Percentiles rank a stretch among this genome's conserved stretches.
Evolutionary conservation across 1,140 invertebrate genomes (phyloP).

Genomic region (Drosophila guanche): DNA sequence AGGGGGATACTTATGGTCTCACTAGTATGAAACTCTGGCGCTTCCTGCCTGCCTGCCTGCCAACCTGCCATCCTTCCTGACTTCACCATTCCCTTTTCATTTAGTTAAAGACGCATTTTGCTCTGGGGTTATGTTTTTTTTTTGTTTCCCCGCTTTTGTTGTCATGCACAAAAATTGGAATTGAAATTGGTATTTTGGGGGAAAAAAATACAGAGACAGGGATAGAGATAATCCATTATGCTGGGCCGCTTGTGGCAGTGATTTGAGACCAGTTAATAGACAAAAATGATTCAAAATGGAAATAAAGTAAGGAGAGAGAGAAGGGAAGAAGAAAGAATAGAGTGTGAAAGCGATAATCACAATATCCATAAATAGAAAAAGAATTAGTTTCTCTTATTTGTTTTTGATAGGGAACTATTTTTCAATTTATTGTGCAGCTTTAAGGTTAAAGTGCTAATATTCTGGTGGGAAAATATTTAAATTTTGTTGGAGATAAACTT

Average conservation of each 20-base stretch:
- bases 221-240: constrained; percentile 3
- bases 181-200: constrained; percentile 54
- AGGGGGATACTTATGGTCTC: constrained; percentile 21
- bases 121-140: constrained; percentile 30
- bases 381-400: constrained; percentile 6
- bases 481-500: no score
- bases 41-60: constrained; percentile 17
- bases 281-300: constrained; percentile 9
- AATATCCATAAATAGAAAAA: constrained; percentile 31
- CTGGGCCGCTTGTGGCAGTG: constrained; percentile 32
- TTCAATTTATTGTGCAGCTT: constrained; percentile 4
- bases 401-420: constrained; percentile 10
- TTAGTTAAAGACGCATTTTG: constrained; percentile 69
- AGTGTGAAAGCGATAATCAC: constrained; percentile 9
- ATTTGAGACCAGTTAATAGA: constrained; percentile 37
- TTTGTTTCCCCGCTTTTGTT: constrained; percentile 25
- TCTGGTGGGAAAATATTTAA: no score
- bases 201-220: not conserved
- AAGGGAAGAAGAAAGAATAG: not conserved
- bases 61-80: no score
- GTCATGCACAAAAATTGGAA: constrained; percentile 58
- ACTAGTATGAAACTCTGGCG: constrained; percentile 25
- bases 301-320: not conserved
- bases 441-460: not conserved
- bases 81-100: constrained; percentile 47